phyloP scores from a whole-genome alignment of 1,140 invertebrate genomes.

The Coptotermes formosanus region DNA sequence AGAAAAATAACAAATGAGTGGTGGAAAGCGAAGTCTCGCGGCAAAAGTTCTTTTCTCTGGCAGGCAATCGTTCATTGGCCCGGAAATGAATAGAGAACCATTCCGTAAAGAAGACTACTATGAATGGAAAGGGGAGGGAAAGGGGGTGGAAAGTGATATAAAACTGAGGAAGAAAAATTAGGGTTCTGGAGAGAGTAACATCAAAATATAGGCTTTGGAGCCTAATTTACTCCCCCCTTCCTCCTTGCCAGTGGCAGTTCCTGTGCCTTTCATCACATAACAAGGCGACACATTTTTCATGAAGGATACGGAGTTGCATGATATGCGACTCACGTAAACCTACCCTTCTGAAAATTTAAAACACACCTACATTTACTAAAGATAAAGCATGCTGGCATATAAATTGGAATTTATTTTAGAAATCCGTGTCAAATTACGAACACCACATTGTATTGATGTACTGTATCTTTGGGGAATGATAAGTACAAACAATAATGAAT shows the following conservation, averaged over 20 bases:
- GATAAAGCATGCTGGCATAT: not conserved
- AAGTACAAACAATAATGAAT: too few relatives aligned
- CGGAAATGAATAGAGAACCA: slow-evolving; percentile 10
- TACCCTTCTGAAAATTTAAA: not conserved
- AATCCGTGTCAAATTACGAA: not conserved
- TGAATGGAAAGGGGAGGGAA: not conserved
- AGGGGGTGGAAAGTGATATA: not conserved
- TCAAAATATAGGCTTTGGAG: not conserved
- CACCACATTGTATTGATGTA: too few relatives aligned
- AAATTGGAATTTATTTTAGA: not conserved
- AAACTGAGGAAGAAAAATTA: not conserved
- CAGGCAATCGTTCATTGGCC: slow-evolving; percentile 2
- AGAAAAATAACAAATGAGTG: slow-evolving; percentile 9
- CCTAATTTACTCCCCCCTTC: not conserved
- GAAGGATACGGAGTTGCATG: not conserved
- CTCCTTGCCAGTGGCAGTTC: not conserved
- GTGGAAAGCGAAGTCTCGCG: not conserved
- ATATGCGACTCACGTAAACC: not conserved
- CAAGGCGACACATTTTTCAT: not conserved
- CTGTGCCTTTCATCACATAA: not conserved
- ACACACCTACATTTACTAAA: not conserved
- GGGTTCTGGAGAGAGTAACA: not conserved
- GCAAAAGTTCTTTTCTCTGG: not conserved
- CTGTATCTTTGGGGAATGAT: too few relatives aligned
- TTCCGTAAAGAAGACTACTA: slow-evolving; percentile 7